Conservation (phyloP, 2,888 invertebrate genomes). For the Drosophila lacicola region DNA sequence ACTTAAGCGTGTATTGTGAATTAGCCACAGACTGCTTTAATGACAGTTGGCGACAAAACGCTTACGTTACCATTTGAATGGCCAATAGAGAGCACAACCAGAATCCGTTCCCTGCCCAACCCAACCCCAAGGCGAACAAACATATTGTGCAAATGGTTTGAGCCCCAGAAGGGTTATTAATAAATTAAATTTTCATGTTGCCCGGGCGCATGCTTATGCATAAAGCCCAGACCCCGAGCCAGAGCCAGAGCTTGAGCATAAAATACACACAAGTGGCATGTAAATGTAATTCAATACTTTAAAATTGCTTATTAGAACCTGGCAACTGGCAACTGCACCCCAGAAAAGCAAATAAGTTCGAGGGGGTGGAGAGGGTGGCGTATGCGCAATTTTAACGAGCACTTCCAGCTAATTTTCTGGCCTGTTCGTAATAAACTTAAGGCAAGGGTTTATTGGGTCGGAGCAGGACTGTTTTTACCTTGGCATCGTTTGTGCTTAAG, state of each 20-base stretch:
- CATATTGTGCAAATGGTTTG: conserved; percentile 53
- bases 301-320: conserved; percentile 45
- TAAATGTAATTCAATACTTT: conserved; percentile 72
- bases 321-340: not conserved
- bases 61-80: conserved; percentile 53
- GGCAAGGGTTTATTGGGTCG: conserved; percentile 52
- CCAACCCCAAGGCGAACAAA: conserved; percentile 7
- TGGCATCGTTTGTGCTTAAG: conserved; percentile 31
- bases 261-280: conserved; percentile 48
- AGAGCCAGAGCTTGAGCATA: conserved; percentile 9
- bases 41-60: conserved; percentile 62
- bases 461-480: conserved; percentile 42
- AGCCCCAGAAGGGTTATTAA: conserved; percentile 72
- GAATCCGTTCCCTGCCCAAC: not conserved
- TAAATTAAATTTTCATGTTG: conserved; percentile 67
- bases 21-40: conserved; percentile 69
- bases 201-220: conserved; percentile 31
- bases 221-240: conserved; percentile 3
- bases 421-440: conserved; percentile 42
- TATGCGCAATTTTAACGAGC: conserved; percentile 63
- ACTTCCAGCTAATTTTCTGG: conserved; percentile 53
- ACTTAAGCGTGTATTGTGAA: conserved; percentile 59
- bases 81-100: conserved; percentile 2
- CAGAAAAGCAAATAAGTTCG: conserved; percentile 1
- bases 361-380: conserved; percentile 17